Evolutionary conservation across 1,140 invertebrate species (phyloP).

Genomic region (Amyelois transitella): DNA sequence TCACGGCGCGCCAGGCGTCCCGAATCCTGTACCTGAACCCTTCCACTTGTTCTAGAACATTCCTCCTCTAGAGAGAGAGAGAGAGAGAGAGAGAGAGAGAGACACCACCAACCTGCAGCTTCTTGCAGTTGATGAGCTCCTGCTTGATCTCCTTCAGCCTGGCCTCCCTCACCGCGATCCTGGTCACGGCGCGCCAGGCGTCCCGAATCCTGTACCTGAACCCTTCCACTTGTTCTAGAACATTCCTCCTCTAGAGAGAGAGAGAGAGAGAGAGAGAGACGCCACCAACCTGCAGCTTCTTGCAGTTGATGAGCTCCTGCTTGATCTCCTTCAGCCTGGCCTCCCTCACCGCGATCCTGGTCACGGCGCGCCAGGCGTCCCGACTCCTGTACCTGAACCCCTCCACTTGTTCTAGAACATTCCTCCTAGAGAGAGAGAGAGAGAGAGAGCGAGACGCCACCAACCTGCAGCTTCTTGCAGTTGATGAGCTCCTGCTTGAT

Average conservation of each 20-base stretch:
- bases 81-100: neutral
- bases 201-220: conserved; percentile 96
- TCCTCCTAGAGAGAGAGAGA: neutral
- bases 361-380: conserved; percentile 96
- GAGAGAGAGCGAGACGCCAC: neutral
- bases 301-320: conserved; percentile 93
- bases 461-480: conserved; percentile 92
- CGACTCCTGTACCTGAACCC: conserved; percentile 94
- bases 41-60: conserved; percentile 90
- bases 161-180: conserved; percentile 93
- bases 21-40: conserved; percentile 94
- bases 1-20: conserved; percentile 96
- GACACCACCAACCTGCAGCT: conserved; percentile 83
- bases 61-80: neutral
- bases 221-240: conserved; percentile 93
- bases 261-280: neutral
- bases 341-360: conserved; percentile 92
- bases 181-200: conserved; percentile 94
- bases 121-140: conserved; percentile 94
- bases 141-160: conserved; percentile 96
- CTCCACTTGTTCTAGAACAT: conserved; percentile 78
- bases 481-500: conserved; percentile 96
- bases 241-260: neutral
- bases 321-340: conserved; percentile 97
- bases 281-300: conserved; percentile 87